These are phyloP conservation scores for Rhodophaea formosa DNA, from an alignment of 2,888 invertebrate species.

Conservation along the genomic window DNA sequence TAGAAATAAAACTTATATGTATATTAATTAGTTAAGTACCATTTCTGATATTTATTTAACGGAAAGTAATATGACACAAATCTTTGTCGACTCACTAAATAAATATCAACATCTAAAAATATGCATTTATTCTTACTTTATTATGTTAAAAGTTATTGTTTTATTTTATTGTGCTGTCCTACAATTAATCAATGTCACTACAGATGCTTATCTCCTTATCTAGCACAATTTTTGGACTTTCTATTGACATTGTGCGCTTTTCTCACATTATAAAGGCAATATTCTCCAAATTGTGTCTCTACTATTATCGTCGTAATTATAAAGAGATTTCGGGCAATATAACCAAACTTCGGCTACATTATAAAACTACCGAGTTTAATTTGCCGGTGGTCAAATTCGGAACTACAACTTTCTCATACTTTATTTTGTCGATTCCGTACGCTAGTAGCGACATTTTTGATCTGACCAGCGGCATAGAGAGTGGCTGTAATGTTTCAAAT, in stretches of 20 bases:
- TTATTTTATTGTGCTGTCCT: not conserved
- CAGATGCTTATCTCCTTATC: conserved; percentile 30
- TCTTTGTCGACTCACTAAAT: too few relatives aligned
- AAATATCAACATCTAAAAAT: not conserved
- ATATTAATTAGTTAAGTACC: too few relatives aligned
- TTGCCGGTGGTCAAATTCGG: too few relatives aligned
- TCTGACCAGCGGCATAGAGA: too few relatives aligned
- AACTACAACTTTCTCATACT: too few relatives aligned
- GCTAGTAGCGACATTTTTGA: too few relatives aligned
- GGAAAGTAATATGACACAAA: too few relatives aligned
- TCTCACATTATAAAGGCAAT: conserved; percentile 42
- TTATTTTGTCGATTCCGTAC: too few relatives aligned
- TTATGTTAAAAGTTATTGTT: conserved; percentile 18
- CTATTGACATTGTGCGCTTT: conserved; percentile 36
- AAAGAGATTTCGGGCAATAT: conserved; percentile 41
- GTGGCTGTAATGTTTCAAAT: conserved; percentile 30
- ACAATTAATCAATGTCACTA: conserved; percentile 40
- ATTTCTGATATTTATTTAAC: too few relatives aligned
- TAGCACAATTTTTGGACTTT: conserved; percentile 30
- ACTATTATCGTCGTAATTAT: conserved; percentile 38
- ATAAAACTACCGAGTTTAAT: too few relatives aligned
- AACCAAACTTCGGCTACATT: conserved; percentile 36
- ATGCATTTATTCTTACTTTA: conserved; percentile 29
- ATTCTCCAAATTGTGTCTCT: conserved; percentile 26
- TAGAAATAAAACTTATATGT: too few relatives aligned